Evolutionary conservation across 1,140 invertebrate species (phyloP), one percentile per base, ranked within the genome.

Genomic region (Aphelenchoides fujianensis): DNA sequence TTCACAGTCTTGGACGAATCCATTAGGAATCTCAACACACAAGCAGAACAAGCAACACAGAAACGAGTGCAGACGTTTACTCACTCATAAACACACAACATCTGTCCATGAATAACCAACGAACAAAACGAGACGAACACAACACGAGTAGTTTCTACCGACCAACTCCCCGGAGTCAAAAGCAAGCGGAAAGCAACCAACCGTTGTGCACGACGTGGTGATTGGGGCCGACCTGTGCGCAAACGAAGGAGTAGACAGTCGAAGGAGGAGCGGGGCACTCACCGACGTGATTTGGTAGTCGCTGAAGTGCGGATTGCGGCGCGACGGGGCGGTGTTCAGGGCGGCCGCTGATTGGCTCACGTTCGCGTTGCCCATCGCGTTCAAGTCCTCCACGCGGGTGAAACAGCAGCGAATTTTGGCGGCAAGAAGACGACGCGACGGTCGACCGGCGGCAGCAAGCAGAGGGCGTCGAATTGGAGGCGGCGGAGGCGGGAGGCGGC

Each of bases 161-260:
- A n/a, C n/a, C n/a, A n/a, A n/a, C n/a, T n/a, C n/a, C n/a, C n/a
- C n/a, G n/a, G n/a, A n/a, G n/a, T n/a, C n/a, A 1, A 53, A 53
- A 53, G 19, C 52, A 1, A n/a, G n/a, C n/a, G n/a, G n/a, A n/a
- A n/a, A n/a, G n/a, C 16, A 36, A 35, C 63, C 63, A 16, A 66
- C 63, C 63, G 34, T 66, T 66, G 32, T 66, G 63, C 28, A 66
- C 31, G 41, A 66, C 63, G 7, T 66, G 63, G 31, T 66, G 63
- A 37, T 66, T 66, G 0, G 63, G 63, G 32, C 63, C 63, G 32
- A 66, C n/a, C n/a, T n/a, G n/a, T n/a, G n/a, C n/a, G n/a, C n/a
- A n/a, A n/a, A n/a, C n/a, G n/a, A n/a, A n/a, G n/a, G n/a, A n/a
- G n/a, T n/a, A n/a, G n/a, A n/a, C n/a, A n/a, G n/a, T n/a, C n/a